phyloP scores from a whole-genome alignment of 2,888 invertebrate genomes.

The Pristionchus arcanus region DNA sequence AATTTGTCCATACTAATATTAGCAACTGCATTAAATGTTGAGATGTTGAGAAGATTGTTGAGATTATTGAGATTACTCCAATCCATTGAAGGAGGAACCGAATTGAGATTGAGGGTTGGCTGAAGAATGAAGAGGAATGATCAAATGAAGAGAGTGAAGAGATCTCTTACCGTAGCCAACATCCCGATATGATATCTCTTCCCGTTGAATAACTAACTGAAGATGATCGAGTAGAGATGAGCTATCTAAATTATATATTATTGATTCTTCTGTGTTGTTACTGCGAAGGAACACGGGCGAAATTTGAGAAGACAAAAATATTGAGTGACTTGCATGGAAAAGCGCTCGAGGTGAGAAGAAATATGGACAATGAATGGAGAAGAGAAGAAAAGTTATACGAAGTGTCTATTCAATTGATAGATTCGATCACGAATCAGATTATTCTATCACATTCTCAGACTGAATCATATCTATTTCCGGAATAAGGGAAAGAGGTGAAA shows the following conservation, averaged over 20 bases:
- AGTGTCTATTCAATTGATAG: not conserved
- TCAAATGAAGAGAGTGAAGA: not conserved
- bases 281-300: not conserved
- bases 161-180: not conserved
- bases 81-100: not conserved
- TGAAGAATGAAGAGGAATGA: not conserved
- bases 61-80: not conserved
- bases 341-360: not conserved
- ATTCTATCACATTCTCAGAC: not conserved
- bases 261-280: not conserved
- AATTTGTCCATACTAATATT: constrained; percentile 5
- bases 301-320: not conserved
- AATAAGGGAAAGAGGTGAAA: not conserved
- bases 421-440: not conserved
- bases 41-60: not conserved
- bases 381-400: not conserved
- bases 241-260: not conserved
- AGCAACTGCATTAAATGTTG: not conserved
- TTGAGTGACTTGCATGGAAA: not conserved
- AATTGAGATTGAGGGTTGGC: not conserved
- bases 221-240: not conserved
- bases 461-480: not conserved
- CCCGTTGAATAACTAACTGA: not conserved
- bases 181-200: not conserved
- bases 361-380: constrained; percentile 7